Conservation (phyloP, 2,888 invertebrate genomes). For the Nephrocerus scutellatus region DNA sequence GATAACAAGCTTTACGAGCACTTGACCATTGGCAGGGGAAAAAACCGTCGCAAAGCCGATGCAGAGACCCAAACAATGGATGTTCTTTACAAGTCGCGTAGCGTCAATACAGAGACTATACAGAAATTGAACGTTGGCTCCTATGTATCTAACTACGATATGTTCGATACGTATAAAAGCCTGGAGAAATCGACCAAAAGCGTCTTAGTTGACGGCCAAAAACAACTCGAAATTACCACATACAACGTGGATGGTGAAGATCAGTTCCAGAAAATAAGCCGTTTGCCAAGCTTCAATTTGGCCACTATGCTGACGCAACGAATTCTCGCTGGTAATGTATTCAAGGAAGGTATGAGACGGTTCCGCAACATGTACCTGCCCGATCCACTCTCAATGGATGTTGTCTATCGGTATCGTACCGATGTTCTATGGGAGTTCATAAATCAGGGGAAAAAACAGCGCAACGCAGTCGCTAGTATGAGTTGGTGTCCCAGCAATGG, state of each 20-base stretch:
- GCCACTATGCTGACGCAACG: constrained; percentile 62
- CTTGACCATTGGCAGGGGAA: constrained; percentile 60
- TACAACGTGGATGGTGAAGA: constrained; percentile 37
- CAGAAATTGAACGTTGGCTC: constrained; percentile 53
- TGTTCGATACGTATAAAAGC: constrained; percentile 62
- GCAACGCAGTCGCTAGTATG: constrained; percentile 54
- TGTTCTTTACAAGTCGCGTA: constrained; percentile 57
- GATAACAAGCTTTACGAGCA: constrained; percentile 63
- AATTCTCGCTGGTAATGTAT: constrained; percentile 64
- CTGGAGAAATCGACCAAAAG: constrained; percentile 42
- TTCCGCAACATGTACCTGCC: constrained; percentile 60
- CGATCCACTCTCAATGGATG: constrained; percentile 57
- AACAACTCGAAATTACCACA: constrained; percentile 46
- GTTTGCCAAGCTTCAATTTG: constrained; percentile 50
- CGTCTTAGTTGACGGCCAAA: constrained; percentile 46
- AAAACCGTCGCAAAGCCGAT: constrained; percentile 56
- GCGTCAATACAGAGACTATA: constrained; percentile 54
- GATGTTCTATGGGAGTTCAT: constrained; percentile 62
- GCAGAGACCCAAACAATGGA: constrained; percentile 64
- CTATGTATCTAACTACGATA: constrained; percentile 70
- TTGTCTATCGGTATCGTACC: constrained; percentile 61
- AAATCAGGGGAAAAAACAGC: constrained; percentile 44
- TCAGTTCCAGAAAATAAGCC: constrained; percentile 31
- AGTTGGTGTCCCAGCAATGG: constrained; percentile 62
- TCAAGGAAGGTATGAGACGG: constrained; percentile 59